A percentile compares a stretch with the other conserved stretches of the same genome.
phyloP scores from a whole-genome alignment of 2,888 invertebrate species.

The Griposia aprilina region DNA sequence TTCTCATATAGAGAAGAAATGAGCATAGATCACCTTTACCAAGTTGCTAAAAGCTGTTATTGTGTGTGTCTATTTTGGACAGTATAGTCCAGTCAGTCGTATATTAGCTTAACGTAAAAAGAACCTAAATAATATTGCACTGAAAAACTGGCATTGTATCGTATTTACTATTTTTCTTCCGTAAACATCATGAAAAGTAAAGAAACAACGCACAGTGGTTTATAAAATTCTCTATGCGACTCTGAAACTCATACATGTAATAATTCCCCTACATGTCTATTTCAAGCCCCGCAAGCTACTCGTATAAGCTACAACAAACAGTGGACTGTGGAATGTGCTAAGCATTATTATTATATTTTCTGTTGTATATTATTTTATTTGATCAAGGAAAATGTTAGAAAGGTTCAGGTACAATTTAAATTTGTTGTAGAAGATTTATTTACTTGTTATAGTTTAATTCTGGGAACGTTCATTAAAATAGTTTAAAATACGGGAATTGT shows the following conservation, averaged over 20 bases:
- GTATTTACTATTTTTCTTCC: not conserved
- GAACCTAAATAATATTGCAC: not conserved
- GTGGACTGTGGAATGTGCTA: not conserved
- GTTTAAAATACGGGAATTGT: not conserved
- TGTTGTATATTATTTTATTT: constrained; percentile 5
- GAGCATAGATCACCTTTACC: too few species aligned
- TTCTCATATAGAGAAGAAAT: too few species aligned
- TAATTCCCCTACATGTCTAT: not conserved
- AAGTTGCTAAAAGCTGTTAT: too few species aligned
- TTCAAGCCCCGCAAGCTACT: constrained; percentile 1
- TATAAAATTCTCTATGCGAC: not conserved
- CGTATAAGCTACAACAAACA: constrained; percentile 1
- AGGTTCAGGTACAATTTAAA: too few species aligned
- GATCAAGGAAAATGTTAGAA: not conserved
- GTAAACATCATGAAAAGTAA: not conserved
- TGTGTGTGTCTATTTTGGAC: too few species aligned
- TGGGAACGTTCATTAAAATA: too few species aligned
- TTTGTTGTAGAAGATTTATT: not conserved
- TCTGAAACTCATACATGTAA: not conserved
- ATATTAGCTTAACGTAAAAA: not conserved
- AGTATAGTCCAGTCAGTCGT: too few species aligned
- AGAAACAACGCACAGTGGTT: not conserved
- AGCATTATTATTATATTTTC: constrained; percentile 3
- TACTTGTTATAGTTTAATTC: not conserved
- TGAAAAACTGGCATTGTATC: not conserved